phyloP scores from a whole-genome alignment of 2,888 invertebrate species.

The Machimus atricapillus region DNA sequence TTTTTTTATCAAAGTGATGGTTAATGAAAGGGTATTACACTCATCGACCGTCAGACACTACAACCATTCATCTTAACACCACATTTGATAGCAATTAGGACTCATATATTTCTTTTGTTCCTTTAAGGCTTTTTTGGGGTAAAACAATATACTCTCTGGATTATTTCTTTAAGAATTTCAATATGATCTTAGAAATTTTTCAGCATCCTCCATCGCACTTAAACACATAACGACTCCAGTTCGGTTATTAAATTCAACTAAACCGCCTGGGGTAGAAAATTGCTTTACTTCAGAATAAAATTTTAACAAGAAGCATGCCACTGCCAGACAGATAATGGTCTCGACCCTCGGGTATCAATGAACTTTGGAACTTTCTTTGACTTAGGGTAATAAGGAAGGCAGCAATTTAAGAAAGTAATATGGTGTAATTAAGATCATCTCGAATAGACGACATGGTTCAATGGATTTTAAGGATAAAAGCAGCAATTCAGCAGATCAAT shows the following conservation, averaged over 20 bases:
- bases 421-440: background rate
- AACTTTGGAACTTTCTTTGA: background rate
- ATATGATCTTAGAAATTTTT: background rate
- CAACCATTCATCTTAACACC: background rate
- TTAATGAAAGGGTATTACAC: constrained; percentile 1
- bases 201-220: background rate
- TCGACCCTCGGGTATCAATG: background rate
- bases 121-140: background rate
- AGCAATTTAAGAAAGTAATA: too few relatives aligned
- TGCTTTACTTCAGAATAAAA: background rate
- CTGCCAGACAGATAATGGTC: background rate
- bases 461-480: too few relatives aligned
- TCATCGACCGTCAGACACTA: background rate
- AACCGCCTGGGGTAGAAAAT: background rate
- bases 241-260: background rate
- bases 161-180: background rate
- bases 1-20: background rate
- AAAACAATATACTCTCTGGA: background rate
- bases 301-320: background rate
- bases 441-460: background rate
- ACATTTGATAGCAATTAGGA: background rate
- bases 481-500: too few relatives aligned
- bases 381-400: background rate
- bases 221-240: background rate
- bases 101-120: background rate